These are phyloP conservation scores for Rattus norvegicus DNA, from an alignment of 2,113 vertebrate species.

Conservation along the genomic window GRCr8 NC_086020.1:50185001-50185500, in stretches of 20 bases:
- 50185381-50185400: background rate
- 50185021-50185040: constrained; percentile 26
- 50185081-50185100: background rate
- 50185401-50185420: background rate
- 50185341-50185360: background rate
- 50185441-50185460: constrained; percentile 16
- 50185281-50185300: background rate
- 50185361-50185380: background rate
- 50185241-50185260: background rate
- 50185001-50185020: constrained; percentile 39
- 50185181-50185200: constrained; percentile 31
- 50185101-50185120: background rate
- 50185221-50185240: background rate
- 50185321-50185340: background rate
- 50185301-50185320: background rate
- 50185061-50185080: background rate
- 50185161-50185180: background rate
- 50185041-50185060: background rate
- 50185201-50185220: constrained; percentile 5
- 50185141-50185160: background rate
- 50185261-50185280: background rate
- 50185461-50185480: constrained; percentile 58
- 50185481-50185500: constrained; percentile 53
- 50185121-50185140: background rate
- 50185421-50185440: background rate